Evolutionary conservation across 92 coral and sea anemone species (phyloP).

Genomic region (Pocillopora meandrina): DNA sequence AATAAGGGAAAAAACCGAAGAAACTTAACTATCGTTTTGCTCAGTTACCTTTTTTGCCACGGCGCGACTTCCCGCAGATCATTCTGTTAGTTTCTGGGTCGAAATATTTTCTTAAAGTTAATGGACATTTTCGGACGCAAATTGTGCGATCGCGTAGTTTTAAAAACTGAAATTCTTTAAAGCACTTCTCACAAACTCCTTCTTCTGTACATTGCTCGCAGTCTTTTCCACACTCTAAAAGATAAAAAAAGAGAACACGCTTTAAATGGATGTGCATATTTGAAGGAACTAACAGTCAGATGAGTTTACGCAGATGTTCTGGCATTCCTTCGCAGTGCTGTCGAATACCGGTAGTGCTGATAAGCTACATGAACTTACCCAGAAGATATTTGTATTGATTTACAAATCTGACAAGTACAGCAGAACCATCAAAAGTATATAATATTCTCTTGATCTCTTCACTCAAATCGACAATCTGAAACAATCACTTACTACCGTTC

Average conservation of each 20-base stretch:
- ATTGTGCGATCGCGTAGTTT: background rate
- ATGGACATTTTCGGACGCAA: background rate
- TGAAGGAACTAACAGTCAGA: too few relatives aligned
- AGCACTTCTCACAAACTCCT: conserved; percentile 9
- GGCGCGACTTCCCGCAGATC: background rate
- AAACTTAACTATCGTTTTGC: too few relatives aligned
- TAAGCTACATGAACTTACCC: too few relatives aligned
- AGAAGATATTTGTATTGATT: too few relatives aligned
- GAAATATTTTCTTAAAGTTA: background rate
- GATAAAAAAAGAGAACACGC: background rate
- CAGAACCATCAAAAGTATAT: too few relatives aligned
- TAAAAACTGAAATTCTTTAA: background rate
- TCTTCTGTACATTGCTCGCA: conserved; percentile 14
- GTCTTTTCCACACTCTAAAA: conserved; percentile 6
- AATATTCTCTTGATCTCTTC: background rate
- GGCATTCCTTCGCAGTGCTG: too few relatives aligned
- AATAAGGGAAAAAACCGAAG: too few relatives aligned
- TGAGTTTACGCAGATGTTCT: too few relatives aligned
- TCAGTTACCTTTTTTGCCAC: too few relatives aligned
- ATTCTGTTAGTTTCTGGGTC: background rate
- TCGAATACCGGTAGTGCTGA: too few relatives aligned
- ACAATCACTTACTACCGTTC: background rate
- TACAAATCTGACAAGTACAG: background rate
- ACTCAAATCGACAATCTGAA: background rate
- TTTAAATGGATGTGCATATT: background rate